Evolutionary conservation across 2,113 vertebrate genomes (phyloP), one percentile per base, ranked within the genome.

Genomic region (Rhizomys pruinosus): DNA sequence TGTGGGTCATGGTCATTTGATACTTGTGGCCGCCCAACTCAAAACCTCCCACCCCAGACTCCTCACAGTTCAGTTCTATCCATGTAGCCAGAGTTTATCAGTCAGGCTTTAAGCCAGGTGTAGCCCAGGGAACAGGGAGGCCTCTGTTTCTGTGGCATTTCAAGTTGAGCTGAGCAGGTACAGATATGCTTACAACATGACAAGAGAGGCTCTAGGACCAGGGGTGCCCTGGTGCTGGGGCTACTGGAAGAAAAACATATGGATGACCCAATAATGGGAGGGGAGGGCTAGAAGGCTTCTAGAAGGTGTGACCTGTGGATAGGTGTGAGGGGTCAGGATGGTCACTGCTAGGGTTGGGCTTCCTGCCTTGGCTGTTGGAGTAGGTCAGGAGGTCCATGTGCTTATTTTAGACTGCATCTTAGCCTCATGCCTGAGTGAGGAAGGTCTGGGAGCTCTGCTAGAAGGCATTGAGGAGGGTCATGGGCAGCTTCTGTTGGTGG

Each of bases 111-210:
- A 4, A 23, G 66, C 64, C 66, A 27, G 78, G 64, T 47, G 32
- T 34, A 4, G 1, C 1, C 52, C 16, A 3, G 6, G 22, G 57
- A 1, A 17, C 34, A 7, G 0, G 16, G 63, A 55, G 47, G 44
- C 20, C 19, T 42, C 37, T 80, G 64, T 17, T 61, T 3, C 63
- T 17, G 0, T 5, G 59, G 39, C 68, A 17, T 81, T 94, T 57
- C 20, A 80, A 74, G 52, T 47, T 19, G 44, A 93, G 71, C 44
- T 6, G 57, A 88, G 3, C 47, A 29, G 39, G 47, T 34, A 10
- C 0, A 39, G 20, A 27, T 66, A 64, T 15, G 81, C 44, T 57
- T 8, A 44, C 9, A 42, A 0, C 71, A 1, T 71, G 84, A 22
- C 55, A 29, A 74, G 39, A 42, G 80, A 69, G 25, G 16, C 7